These are phyloP conservation scores for Eulithis prunata DNA, from an alignment of 2,888 invertebrate species.

Conservation along the genomic window DNA sequence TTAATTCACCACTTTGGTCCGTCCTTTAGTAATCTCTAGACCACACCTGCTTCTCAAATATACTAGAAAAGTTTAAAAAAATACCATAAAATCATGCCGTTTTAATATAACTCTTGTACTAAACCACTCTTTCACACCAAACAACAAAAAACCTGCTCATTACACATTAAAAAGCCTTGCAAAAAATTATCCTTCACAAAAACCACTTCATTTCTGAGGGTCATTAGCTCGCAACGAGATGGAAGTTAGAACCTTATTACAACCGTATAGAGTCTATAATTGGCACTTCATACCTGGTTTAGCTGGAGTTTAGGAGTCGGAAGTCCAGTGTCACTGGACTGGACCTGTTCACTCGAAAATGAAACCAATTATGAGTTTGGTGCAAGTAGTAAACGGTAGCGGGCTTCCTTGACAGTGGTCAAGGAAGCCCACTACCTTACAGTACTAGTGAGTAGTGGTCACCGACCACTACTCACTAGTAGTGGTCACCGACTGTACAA, in stretches of 20 bases:
- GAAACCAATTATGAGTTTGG: slow-evolving; percentile 78
- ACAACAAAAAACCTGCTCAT: slow-evolving; percentile 39
- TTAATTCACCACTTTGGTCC: no score
- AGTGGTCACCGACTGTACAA: no score
- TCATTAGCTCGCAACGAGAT: slow-evolving; percentile 44
- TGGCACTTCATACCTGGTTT: slow-evolving; percentile 47
- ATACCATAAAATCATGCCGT: not conserved
- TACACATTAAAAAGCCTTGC: slow-evolving; percentile 37
- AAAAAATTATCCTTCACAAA: slow-evolving; percentile 42
- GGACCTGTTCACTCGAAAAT: slow-evolving; percentile 80
- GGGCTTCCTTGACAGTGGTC: slow-evolving; percentile 23
- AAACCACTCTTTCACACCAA: slow-evolving; percentile 28
- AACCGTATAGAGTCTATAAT: slow-evolving; percentile 55
- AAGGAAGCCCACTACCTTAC: no score
- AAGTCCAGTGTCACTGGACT: slow-evolving; percentile 69
- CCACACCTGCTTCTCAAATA: no score
- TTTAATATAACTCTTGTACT: slow-evolving; percentile 14
- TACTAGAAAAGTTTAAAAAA: no score
- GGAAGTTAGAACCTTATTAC: slow-evolving; percentile 51
- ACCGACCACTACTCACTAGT: no score
- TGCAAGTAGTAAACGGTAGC: slow-evolving; percentile 46
- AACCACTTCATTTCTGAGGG: slow-evolving; percentile 44
- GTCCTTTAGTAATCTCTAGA: no score
- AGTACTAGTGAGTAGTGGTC: no score
- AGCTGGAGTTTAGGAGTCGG: slow-evolving; percentile 57